These are phyloP conservation scores for Chlorospingus semifuscus DNA, from an alignment of 2,797 vertebrate species.

Conservation along the genomic window DNA sequence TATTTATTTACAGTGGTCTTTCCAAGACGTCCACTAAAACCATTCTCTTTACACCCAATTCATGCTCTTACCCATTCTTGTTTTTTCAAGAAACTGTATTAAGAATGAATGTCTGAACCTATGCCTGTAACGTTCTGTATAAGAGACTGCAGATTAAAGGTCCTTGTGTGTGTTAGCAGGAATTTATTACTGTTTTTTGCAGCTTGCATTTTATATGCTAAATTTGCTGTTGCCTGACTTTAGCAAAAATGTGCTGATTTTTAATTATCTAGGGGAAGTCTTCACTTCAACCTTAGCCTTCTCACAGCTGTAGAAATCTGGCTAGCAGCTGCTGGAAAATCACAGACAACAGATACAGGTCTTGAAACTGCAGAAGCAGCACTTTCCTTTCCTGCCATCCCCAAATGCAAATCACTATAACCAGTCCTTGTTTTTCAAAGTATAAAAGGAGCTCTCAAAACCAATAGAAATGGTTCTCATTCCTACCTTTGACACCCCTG, in stretches of 20 bases:
- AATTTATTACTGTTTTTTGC: background rate
- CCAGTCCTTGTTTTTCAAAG: background rate
- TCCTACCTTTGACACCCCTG: background rate
- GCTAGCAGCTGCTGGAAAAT: background rate
- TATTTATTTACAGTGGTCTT: background rate
- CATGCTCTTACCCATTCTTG: background rate
- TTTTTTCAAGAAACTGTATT: background rate
- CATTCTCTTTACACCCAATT: background rate
- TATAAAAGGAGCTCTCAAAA: background rate
- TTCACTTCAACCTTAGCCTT: background rate
- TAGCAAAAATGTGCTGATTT: background rate
- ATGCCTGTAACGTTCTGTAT: accelerated
- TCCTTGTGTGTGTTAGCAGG: background rate
- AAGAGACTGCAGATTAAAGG: background rate
- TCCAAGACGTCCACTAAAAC: background rate
- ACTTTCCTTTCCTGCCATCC: background rate
- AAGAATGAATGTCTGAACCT: background rate
- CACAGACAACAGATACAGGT: background rate
- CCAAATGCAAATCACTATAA: background rate
- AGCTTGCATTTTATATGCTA: background rate
- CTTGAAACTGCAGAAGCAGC: background rate
- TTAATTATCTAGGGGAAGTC: background rate
- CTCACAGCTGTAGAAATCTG: background rate
- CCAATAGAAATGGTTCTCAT: background rate
- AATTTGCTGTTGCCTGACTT: background rate